These are phyloP conservation scores for Stenichneumon culpator DNA, from an alignment of 2,888 invertebrate genomes.

Conservation along the genomic window DNA sequence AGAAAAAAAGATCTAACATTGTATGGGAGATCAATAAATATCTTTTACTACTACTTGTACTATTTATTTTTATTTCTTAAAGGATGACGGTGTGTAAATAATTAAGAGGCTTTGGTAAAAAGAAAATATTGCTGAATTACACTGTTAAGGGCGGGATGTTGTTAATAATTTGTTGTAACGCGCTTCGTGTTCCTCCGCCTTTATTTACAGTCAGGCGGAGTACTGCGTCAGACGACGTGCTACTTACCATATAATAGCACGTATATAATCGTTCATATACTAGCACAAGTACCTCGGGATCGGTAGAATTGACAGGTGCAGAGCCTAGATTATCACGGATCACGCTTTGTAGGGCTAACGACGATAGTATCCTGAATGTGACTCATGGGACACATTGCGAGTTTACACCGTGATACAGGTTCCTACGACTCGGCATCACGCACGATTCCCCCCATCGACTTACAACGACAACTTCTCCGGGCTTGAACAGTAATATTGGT, in stretches of 20 bases:
- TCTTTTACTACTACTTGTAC: too few species aligned
- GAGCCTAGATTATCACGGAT: constrained; percentile 61
- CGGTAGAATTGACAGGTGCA: constrained; percentile 55
- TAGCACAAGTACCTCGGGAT: constrained; percentile 40
- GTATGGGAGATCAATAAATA: too few species aligned
- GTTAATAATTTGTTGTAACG: neutral
- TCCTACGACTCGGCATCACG: constrained; percentile 61
- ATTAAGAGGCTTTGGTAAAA: neutral
- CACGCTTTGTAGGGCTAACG: constrained; percentile 59
- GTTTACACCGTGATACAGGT: constrained; percentile 69
- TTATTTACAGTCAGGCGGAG: neutral
- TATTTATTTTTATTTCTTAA: neutral
- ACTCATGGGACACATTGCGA: constrained; percentile 55
- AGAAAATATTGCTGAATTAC: neutral
- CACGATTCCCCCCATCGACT: constrained; percentile 38
- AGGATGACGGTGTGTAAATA: neutral
- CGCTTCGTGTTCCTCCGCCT: neutral
- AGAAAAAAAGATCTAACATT: too few species aligned
- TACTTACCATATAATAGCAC: constrained; percentile 20
- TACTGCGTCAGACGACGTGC: constrained; percentile 5
- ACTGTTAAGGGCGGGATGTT: neutral
- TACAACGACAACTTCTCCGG: neutral
- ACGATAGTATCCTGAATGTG: constrained; percentile 48
- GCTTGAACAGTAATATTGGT: neutral
- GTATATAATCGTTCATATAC: constrained; percentile 20